Evolutionary conservation across 1,140 invertebrate genomes (phyloP), one percentile per base, ranked within the genome.

Genomic region (Bicyclus anynana): DNA sequence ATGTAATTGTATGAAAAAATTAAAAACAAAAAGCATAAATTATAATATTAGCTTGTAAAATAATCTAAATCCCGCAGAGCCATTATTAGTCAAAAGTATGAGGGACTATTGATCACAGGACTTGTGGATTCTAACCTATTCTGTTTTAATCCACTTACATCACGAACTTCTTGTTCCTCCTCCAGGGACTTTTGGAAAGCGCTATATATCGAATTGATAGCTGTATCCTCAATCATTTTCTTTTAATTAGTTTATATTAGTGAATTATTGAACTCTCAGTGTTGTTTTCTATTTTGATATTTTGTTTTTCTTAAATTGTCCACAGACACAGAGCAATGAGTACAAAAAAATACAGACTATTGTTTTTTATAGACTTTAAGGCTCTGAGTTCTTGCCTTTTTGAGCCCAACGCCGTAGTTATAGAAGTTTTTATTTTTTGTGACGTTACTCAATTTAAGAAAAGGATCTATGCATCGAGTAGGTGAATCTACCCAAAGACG

Each of bases 101-200:
- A 29, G 10, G 10, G 5, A 6, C 10, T 33, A 7, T 1, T 27
- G 5, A 4, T 27, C 0, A 9, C 1, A n/a, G n/a, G 4, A 7
- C 26, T 27, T 27, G 26, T 9, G 26, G 26, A 27, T 27, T 27
- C 16, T 26, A 26, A 13, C 0, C 52, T 21, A 40, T 14, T 14
- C 52, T 23, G 10, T 59, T 53, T 53, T 9, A 33, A 5, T 35
- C 26, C 47, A 63, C 38, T 62, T 67, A 84, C 84, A 72, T 87
- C 84, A 10, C 84, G 78, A 17, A 74, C 44, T 65, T 87, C 81
- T 59, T 84, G 80, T 53, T 87, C 81, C 13, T 65, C 49, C 40
- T 87, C 80, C 10, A 87, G 59, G 58, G 55, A 72, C 46, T 77
- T 79, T 52, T 87, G 84, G 44, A 84, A 87, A 16, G 77, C 72